Conservation (phyloP, 53 echinoderm and acorn worm genomes). For the Apostichopus leukothele region DNA sequence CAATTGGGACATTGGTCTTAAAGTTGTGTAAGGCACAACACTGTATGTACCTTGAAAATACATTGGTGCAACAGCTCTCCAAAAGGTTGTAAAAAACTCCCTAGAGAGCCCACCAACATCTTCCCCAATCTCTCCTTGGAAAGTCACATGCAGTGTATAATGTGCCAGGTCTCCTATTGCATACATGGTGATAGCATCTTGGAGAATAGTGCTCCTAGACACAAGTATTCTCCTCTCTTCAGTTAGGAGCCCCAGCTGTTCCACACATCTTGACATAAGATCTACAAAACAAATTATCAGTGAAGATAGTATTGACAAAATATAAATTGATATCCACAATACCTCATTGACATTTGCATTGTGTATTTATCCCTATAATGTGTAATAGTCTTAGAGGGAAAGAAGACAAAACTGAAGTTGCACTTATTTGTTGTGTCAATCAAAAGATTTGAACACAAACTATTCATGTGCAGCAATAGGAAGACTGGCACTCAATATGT, state of each 20-base stretch:
- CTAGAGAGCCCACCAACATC: not conserved
- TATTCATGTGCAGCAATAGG: no score
- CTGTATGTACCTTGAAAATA: not conserved
- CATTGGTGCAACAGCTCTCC: not conserved
- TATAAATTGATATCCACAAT: no score
- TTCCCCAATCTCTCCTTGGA: not conserved
- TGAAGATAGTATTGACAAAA: no score
- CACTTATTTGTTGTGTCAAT: no score
- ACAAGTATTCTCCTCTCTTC: not conserved
- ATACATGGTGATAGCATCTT: not conserved
- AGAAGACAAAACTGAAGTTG: no score
- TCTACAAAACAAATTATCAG: not conserved
- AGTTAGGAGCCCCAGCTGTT: not conserved
- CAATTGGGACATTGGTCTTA: not conserved
- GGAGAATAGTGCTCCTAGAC: not conserved
- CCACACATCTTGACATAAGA: not conserved
- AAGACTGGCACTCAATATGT: no score
- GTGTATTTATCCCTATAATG: no score
- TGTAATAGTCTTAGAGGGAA: no score
- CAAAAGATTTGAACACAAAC: no score
- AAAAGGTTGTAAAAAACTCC: not conserved
- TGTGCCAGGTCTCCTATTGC: not conserved
- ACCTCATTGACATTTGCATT: no score
- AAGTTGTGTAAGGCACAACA: not conserved
- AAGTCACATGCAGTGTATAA: not conserved